Percentiles rank a stretch among this genome's conserved stretches.
phyloP scores from a whole-genome alignment of 2,113 vertebrate genomes.

The Neodon shergylaensis region DNA sequence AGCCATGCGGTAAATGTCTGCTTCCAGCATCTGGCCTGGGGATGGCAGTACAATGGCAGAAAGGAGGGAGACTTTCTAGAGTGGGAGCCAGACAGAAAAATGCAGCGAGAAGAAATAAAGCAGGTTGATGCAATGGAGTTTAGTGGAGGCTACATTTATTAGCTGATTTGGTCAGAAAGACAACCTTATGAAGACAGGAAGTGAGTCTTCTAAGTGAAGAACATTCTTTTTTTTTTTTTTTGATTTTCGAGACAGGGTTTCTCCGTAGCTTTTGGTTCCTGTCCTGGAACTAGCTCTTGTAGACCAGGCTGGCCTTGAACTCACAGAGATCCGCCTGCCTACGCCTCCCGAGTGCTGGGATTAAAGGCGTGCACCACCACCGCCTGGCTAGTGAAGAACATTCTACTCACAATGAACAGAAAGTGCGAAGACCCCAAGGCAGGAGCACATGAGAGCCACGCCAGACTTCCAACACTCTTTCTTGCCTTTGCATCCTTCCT shows the following conservation, averaged over 20 bases:
- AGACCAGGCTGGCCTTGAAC: too few relatives aligned
- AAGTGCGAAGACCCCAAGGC: not conserved
- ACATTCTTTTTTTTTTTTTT: too few relatives aligned
- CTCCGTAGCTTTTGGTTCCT: too few relatives aligned
- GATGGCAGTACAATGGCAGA: not conserved
- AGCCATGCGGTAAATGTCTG: not conserved
- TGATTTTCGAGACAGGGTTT: too few relatives aligned
- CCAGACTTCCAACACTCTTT: not conserved
- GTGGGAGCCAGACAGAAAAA: not conserved
- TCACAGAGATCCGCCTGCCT: too few relatives aligned
- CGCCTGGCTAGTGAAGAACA: not conserved
- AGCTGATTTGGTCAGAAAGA: not conserved
- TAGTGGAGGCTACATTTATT: not conserved
- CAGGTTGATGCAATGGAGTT: not conserved
- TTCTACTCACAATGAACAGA: not conserved
- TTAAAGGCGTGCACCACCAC: too few relatives aligned
- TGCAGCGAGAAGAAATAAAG: not conserved
- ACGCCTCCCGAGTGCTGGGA: too few relatives aligned
- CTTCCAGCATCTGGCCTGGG: not conserved
- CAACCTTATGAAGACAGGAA: not conserved
- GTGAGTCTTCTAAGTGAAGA: not conserved
- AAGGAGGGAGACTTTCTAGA: not conserved
- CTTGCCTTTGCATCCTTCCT: not conserved
- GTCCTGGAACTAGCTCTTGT: too few relatives aligned
- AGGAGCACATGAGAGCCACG: too few relatives aligned